Evolutionary conservation across 1,140 invertebrate species (phyloP).

Genomic region (Euwallacea fornicatus): DNA sequence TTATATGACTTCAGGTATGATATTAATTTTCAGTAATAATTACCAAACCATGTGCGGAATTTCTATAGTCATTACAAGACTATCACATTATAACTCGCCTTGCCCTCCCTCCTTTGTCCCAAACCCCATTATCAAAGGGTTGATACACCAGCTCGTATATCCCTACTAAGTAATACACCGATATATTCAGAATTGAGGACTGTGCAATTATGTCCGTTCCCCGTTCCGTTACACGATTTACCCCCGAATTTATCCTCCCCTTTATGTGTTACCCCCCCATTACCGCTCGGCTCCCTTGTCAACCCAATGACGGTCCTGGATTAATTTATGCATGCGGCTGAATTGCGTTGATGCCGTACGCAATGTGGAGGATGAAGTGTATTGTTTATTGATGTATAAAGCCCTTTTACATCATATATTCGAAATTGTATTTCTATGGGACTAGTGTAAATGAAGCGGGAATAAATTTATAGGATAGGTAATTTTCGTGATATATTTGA

Average conservation of each 20-base stretch:
- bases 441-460: conserved; percentile 18
- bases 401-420: conserved; percentile 19
- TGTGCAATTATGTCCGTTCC: conserved; percentile 27
- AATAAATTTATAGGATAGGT: conserved; percentile 18
- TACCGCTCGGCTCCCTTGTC: conserved; percentile 16
- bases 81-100: neutral
- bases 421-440: conserved; percentile 20
- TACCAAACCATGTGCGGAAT: too few relatives aligned
- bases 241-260: conserved; percentile 26
- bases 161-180: conserved; percentile 9
- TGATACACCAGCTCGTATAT: conserved; percentile 7
- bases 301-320: conserved; percentile 30
- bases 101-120: neutral
- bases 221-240: conserved; percentile 26
- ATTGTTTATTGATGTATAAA: conserved; percentile 37
- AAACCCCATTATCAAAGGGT: conserved; percentile 21
- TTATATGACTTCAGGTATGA: too few relatives aligned
- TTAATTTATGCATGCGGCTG: conserved; percentile 35
- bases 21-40: too few relatives aligned
- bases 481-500: neutral
- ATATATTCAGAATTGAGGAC: conserved; percentile 20
- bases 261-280: conserved; percentile 12
- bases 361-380: conserved; percentile 21
- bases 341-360: conserved; percentile 33
- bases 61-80: too few relatives aligned